Conservation (phyloP, 2,888 invertebrate genomes). For the Mantis religiosa region DNA sequence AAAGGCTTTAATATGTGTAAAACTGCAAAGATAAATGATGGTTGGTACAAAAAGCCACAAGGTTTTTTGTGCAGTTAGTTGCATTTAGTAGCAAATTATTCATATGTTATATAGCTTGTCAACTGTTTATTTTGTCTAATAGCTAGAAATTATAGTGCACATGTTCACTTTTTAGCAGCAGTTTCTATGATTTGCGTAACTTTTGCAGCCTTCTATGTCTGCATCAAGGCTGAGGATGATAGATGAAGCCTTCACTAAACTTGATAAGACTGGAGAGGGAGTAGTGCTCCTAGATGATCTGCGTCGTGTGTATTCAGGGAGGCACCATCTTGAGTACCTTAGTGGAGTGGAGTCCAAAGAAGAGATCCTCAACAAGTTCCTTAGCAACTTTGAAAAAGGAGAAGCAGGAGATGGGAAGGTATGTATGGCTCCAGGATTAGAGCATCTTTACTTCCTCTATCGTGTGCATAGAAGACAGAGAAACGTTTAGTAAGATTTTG, state of each 20-base stretch:
- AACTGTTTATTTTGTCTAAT: no score
- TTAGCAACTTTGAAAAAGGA: slow-evolving; percentile 75
- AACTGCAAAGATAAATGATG: no score
- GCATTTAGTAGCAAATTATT: no score
- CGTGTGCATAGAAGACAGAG: no score
- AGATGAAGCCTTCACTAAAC: slow-evolving; percentile 75
- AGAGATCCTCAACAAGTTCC: slow-evolving; percentile 70
- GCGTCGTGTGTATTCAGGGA: slow-evolving; percentile 74
- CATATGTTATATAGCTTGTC: no score
- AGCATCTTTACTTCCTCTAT: neutral
- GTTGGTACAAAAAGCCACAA: no score
- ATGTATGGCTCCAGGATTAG: slow-evolving; percentile 36
- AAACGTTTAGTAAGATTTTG: no score
- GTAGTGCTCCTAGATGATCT: slow-evolving; percentile 73
- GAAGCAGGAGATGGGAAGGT: slow-evolving; percentile 74
- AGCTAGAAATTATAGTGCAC: no score
- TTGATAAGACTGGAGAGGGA: slow-evolving; percentile 85
- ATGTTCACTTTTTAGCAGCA: no score
- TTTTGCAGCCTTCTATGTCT: slow-evolving; percentile 74
- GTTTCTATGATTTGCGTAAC: neutral
- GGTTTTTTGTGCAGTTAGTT: no score
- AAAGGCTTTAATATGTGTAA: no score
- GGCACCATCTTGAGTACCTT: slow-evolving; percentile 74
- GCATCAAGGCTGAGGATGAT: slow-evolving; percentile 68
- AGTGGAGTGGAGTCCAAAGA: slow-evolving; percentile 86